Conservation (phyloP, 2,113 vertebrate genomes). For the Cyprinodon variegatus region DNA sequence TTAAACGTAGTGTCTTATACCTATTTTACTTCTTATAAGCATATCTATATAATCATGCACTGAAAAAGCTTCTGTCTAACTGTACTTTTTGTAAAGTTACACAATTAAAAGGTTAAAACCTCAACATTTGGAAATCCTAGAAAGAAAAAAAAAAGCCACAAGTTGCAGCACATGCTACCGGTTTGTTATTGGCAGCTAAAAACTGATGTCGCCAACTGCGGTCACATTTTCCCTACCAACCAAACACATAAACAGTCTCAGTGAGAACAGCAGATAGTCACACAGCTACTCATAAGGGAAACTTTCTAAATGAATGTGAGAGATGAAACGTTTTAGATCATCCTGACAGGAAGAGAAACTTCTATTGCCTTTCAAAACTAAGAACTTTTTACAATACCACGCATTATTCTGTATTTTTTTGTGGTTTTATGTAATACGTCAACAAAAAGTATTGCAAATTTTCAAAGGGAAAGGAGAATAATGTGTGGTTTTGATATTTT, state of each 20-base stretch:
- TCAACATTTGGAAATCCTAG: background rate
- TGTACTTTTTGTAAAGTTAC: no score
- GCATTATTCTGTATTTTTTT: no score
- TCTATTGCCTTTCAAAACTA: background rate
- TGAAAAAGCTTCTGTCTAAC: background rate
- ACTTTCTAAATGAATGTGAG: background rate
- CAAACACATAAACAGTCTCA: conserved; percentile 13
- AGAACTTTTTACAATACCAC: background rate
- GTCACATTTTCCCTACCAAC: conserved; percentile 30
- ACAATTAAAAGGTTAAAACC: no score
- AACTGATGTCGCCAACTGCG: conserved; percentile 8
- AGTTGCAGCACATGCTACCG: background rate
- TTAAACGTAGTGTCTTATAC: background rate
- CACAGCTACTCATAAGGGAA: conserved; percentile 3
- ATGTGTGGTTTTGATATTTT: no score
- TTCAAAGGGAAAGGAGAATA: no score
- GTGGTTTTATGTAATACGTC: no score
- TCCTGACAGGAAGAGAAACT: background rate
- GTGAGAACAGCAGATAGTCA: background rate
- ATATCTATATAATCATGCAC: background rate
- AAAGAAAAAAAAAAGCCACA: background rate
- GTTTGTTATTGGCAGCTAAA: background rate
- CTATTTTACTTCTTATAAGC: background rate
- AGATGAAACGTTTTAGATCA: conserved; percentile 2
- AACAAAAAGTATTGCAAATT: no score